Conservation (phyloP, 2,113 vertebrate species). For the Notothenia coriiceps region DNA sequence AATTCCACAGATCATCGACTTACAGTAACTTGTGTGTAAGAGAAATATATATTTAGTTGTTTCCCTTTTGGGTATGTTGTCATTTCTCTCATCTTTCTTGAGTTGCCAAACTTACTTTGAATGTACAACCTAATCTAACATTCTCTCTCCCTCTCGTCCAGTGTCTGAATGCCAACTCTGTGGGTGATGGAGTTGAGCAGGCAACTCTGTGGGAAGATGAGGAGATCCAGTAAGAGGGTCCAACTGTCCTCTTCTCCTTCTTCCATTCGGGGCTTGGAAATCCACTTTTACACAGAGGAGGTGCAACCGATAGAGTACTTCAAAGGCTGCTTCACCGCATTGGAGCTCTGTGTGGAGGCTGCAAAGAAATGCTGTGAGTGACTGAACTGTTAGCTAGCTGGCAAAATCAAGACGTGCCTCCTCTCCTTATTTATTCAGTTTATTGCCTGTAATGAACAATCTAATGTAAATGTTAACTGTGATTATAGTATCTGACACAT, state of each 20-base stretch:
- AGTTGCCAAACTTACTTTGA: not conserved
- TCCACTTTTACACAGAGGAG: conserved; percentile 89
- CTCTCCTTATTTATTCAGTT: not conserved
- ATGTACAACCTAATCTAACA: not conserved
- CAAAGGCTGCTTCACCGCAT: conserved; percentile 87
- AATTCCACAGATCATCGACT: not conserved
- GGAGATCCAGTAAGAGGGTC: conserved; percentile 85
- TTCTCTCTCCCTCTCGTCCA: conserved; percentile 40
- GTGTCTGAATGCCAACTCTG: conserved; percentile 89
- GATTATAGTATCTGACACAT: not conserved
- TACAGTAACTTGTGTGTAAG: too few relatives aligned
- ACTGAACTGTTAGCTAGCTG: not conserved
- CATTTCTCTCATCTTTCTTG: not conserved
- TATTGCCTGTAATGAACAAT: not conserved
- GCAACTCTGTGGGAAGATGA: conserved; percentile 98
- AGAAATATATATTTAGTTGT: not conserved
- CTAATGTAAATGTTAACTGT: not conserved
- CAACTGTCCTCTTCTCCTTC: conserved; percentile 81
- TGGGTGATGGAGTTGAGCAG: conserved; percentile 89
- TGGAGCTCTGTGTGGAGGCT: conserved; percentile 91
- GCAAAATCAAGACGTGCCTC: not conserved
- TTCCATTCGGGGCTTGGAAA: conserved; percentile 86
- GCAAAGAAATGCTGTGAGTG: conserved; percentile 93
- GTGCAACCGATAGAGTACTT: conserved; percentile 82
- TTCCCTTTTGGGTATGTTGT: not conserved